Evolutionary conservation across 64 coral and sea anemone genomes (phyloP).

Genomic region (Orbicella faveolata): DNA sequence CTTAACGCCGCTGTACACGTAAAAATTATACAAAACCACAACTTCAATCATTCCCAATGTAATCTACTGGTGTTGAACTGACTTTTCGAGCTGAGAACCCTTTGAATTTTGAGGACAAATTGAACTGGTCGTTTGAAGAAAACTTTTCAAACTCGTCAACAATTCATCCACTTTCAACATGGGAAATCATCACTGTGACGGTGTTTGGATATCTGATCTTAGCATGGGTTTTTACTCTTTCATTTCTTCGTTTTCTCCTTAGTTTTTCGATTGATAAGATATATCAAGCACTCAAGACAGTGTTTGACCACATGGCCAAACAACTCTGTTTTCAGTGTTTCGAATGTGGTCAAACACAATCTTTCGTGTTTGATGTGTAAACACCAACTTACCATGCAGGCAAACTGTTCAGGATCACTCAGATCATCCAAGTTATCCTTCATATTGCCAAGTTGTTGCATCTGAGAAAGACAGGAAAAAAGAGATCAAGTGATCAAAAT

Average conservation of each 20-base stretch:
- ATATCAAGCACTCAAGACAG: not conserved
- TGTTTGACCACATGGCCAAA: too few relatives aligned
- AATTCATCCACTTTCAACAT: too few relatives aligned
- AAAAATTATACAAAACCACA: not conserved
- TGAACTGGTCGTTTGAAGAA: too few relatives aligned
- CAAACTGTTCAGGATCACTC: conserved; percentile 97
- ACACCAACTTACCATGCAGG: conserved; percentile 68
- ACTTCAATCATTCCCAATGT: not conserved
- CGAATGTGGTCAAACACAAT: too few relatives aligned
- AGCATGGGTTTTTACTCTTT: too few relatives aligned
- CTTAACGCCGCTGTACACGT: too few relatives aligned
- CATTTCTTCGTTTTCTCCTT: too few relatives aligned
- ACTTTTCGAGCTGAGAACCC: not conserved
- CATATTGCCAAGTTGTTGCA: conserved; percentile 88
- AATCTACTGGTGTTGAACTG: not conserved
- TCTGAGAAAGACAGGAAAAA: conserved; percentile 48
- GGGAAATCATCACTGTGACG: too few relatives aligned
- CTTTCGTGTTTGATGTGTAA: not conserved
- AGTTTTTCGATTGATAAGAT: not conserved
- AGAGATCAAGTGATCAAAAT: not conserved
- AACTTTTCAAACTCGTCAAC: too few relatives aligned
- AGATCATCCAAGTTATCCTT: conserved; percentile 79
- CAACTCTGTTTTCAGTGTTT: too few relatives aligned
- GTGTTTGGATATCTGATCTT: too few relatives aligned
- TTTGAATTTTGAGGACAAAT: too few relatives aligned